Evolutionary conservation across 2,113 vertebrate species (phyloP).

Genomic region (Cercocebus atys): DNA sequence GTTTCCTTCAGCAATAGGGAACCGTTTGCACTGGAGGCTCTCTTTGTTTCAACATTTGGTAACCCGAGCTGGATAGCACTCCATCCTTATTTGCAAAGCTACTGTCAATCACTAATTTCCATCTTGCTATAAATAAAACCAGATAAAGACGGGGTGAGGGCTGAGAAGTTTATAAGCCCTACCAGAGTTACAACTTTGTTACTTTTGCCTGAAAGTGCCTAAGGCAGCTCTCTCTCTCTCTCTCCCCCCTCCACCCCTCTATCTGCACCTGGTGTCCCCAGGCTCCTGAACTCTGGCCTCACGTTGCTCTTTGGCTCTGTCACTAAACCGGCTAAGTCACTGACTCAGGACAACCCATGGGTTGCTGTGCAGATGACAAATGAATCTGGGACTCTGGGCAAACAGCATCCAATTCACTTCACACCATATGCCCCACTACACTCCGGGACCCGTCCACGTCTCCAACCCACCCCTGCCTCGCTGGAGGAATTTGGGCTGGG

Average conservation of each 20-base stretch:
- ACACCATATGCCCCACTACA: rapidly evolving
- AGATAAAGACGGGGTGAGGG: background rate
- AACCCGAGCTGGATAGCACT: background rate
- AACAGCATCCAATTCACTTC: background rate
- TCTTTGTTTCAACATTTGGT: background rate
- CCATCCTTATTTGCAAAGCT: background rate
- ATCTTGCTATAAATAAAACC: background rate
- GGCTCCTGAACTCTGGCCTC: slow-evolving; percentile 44
- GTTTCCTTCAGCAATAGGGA: background rate
- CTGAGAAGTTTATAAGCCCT: background rate
- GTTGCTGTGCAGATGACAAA: slow-evolving; percentile 38
- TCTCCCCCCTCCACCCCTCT: background rate
- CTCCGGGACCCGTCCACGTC: background rate
- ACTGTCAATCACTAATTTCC: background rate
- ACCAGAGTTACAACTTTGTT: background rate
- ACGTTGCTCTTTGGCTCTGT: slow-evolving; percentile 31
- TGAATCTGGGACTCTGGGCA: slow-evolving; percentile 49
- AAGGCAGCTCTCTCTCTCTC: background rate
- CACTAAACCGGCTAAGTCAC: background rate
- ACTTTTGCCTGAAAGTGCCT: slow-evolving; percentile 5
- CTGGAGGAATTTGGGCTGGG: background rate
- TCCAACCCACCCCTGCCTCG: background rate
- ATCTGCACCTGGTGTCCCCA: slow-evolving; percentile 46
- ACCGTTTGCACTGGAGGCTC: background rate
- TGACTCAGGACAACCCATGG: slow-evolving; percentile 9